These are phyloP conservation scores for Penaeus chinensis DNA, from an alignment of 1,140 invertebrate species.

Conservation along the genomic window DNA sequence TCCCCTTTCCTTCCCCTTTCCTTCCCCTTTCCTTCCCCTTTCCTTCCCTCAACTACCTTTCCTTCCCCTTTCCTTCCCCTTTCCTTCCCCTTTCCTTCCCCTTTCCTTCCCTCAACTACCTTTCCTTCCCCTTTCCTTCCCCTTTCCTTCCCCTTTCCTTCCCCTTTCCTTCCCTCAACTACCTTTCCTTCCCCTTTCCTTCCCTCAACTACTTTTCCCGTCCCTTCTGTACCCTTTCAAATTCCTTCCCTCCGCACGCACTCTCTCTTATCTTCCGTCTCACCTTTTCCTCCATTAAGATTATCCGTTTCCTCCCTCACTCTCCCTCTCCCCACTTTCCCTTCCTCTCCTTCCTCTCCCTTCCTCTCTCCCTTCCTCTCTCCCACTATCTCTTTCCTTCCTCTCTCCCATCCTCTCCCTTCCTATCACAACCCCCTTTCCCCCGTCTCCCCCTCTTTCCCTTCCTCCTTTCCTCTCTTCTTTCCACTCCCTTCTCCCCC, in stretches of 20 bases:
- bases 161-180: background rate
- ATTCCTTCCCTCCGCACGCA: too few relatives aligned
- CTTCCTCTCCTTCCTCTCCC: background rate
- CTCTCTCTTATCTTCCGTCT: too few relatives aligned
- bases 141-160: background rate
- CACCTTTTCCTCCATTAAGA: too few relatives aligned
- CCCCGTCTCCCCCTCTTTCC: background rate
- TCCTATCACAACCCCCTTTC: too few relatives aligned
- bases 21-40: background rate
- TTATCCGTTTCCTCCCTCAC: too few relatives aligned
- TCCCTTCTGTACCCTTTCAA: background rate
- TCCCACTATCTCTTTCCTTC: background rate
- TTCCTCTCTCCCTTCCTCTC: conserved; percentile 24
- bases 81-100: background rate
- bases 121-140: background rate
- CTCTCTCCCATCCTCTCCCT: background rate
- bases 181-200: background rate
- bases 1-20: background rate
- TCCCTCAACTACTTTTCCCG: background rate
- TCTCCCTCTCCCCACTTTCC: background rate
- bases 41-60: background rate
- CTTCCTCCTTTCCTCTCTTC: background rate
- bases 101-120: background rate
- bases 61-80: background rate
- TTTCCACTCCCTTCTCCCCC: too few relatives aligned